Conservation (phyloP, 30 jellyfish, hydroid and myxozoan species). For the Cassiopea xamachana region DNA sequence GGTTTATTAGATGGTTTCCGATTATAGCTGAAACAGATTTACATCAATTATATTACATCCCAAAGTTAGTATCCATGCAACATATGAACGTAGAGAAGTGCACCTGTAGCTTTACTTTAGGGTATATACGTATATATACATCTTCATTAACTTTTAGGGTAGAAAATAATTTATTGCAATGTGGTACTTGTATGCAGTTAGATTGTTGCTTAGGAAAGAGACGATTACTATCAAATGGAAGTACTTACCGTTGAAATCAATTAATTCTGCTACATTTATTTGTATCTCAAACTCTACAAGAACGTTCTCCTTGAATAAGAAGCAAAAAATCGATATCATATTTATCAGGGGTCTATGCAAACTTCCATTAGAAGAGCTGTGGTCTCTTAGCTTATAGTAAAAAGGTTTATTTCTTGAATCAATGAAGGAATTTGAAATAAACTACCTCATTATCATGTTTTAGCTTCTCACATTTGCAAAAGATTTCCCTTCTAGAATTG, state of each 20-base stretch:
- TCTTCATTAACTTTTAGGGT: too few species aligned
- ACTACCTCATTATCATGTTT: background rate
- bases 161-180: too few species aligned
- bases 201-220: background rate
- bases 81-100: background rate
- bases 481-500: background rate
- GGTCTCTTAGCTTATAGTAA: too few species aligned
- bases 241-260: conserved; percentile 50
- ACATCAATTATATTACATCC: background rate
- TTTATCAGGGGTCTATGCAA: background rate
- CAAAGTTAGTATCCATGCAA: background rate
- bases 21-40: conserved; percentile 3
- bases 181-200: background rate
- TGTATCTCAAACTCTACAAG: conserved; percentile 24
- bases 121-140: too few species aligned
- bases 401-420: too few species aligned
- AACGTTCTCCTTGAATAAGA: conserved; percentile 18
- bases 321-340: background rate
- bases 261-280: conserved; percentile 42
- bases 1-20: conserved; percentile 32
- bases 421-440: too few species aligned
- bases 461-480: background rate
- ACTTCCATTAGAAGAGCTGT: background rate
- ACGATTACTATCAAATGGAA: background rate
- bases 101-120: background rate